Base-by-base conservation (phyloP, 2,113 vertebrate genomes). In the Procavia capensis region DNA sequence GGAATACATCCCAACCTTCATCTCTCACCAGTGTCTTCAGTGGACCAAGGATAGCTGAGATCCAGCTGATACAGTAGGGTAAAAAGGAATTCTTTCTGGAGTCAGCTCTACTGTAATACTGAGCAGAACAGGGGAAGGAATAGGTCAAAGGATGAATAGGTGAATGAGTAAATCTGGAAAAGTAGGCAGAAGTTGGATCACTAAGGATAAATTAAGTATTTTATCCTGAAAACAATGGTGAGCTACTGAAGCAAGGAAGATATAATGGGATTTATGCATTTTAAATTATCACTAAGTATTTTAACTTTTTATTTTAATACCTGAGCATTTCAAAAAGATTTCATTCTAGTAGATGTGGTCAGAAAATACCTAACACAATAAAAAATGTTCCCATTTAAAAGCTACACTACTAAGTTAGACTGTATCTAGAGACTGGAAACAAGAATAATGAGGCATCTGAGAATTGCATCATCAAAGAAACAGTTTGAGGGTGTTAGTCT, bases 351-450 rank as follows among this genome's bases (percentile, higher is more conserved):
- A 90, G 45, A 68, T 57, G 4, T 70, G 31, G 70, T 59, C 68
- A 93, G 84, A 95, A 91, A 91, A 79, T 39, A 89, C 39, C 89
- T 83, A 82, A 92, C 96, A 90, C 22, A 57, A 59, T 93, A 45
- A 57, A 59, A 92, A 45, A 68, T 57, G 11, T 74, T 74, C 59
- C 72, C 36, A 64, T 43, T 84, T 85, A 92, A 91, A 95, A 95
- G 68, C 29, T n/a, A 66, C 61, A 50, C 39, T 94, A 34, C 29
- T 80, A 36, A 66, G 85, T 94, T 82, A 93, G 36, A 2, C 2
- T 27, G 14, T 79, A 84, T 72, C 70, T 80, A 27, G 93, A 92
- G 57, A 91, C 39, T 19, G 3, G 45, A 84, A 94, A 84, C 22
- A 70, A 93, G 85, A 90, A 72, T 63, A 91, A 92, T 36, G 70